A percentile compares a stretch with the other conserved stretches of the same genome.
phyloP scores from a whole-genome alignment of 23 tunicate species.

The Pegea sp. region DNA sequence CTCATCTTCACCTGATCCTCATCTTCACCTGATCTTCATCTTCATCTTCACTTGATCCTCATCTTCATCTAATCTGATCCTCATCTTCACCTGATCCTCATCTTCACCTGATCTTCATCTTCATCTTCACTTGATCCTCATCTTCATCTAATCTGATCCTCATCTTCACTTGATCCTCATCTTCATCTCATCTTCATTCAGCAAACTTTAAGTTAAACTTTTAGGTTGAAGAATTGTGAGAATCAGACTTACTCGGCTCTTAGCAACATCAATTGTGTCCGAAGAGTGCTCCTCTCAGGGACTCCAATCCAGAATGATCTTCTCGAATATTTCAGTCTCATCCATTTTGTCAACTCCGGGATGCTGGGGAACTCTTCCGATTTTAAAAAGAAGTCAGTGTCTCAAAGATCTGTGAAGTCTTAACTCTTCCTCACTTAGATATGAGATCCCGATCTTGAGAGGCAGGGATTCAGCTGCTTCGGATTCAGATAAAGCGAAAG shows the following conservation, averaged over 20 bases:
- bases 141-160: too few species aligned
- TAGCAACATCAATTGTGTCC: conserved; percentile 40
- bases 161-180: neutral
- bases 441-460: conserved; percentile 72
- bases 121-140: too few species aligned
- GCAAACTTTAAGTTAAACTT: neutral
- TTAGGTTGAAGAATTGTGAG: conserved; percentile 71
- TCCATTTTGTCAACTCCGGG: conserved; percentile 87
- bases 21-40: too few species aligned
- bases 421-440: conserved; percentile 10
- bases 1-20: too few species aligned
- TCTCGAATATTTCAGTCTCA: conserved; percentile 79
- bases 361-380: conserved; percentile 81
- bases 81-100: too few species aligned
- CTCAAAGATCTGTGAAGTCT: neutral
- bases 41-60: too few species aligned
- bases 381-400: conserved; percentile 54
- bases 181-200: neutral
- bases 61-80: too few species aligned
- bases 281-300: conserved; percentile 79
- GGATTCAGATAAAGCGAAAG: conserved; percentile 45
- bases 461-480: conserved; percentile 71
- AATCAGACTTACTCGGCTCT: conserved; percentile 81
- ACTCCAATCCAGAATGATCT: conserved; percentile 98
- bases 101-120: too few species aligned